These are phyloP conservation scores for Sebastiscus albofasciatus DNA, from an alignment of 2,797 vertebrate genomes.

Conservation along the genomic window DNA sequence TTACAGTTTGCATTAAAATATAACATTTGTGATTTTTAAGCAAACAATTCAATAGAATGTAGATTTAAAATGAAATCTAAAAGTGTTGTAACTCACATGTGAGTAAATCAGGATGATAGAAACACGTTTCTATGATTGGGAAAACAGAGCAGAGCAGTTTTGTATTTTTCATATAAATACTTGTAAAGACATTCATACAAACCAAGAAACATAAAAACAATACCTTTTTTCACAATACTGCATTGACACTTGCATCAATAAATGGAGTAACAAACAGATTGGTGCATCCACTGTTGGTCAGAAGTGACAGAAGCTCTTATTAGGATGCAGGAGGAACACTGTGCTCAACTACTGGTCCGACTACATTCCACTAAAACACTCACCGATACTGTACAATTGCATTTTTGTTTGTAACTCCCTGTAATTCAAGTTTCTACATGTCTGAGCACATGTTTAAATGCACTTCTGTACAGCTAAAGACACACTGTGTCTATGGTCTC, in stretches of 20 bases:
- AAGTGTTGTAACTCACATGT: not conserved
- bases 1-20: not conserved
- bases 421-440: constrained; percentile 61
- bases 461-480: not conserved
- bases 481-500: not conserved
- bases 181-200: constrained; percentile 10
- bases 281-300: constrained; percentile 23
- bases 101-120: constrained; percentile 19
- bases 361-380: constrained; percentile 62
- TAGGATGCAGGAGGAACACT: constrained; percentile 37
- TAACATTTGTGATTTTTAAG: not conserved
- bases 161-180: constrained; percentile 55
- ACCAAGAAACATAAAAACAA: constrained; percentile 16
- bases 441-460: constrained; percentile 31
- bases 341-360: constrained; percentile 54
- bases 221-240: constrained; percentile 32
- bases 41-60: not conserved
- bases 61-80: constrained; percentile 3
- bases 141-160: constrained; percentile 13
- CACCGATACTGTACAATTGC: constrained; percentile 12
- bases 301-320: constrained; percentile 2
- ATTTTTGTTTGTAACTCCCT: constrained; percentile 50
- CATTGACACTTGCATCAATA: constrained; percentile 60
- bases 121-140: not conserved
- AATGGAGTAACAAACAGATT: constrained; percentile 53